A percentile compares a stretch with the other conserved stretches of the same genome.
phyloP scores from a whole-genome alignment of 2,113 vertebrate genomes.

The Oenanthe oenanthe region DNA sequence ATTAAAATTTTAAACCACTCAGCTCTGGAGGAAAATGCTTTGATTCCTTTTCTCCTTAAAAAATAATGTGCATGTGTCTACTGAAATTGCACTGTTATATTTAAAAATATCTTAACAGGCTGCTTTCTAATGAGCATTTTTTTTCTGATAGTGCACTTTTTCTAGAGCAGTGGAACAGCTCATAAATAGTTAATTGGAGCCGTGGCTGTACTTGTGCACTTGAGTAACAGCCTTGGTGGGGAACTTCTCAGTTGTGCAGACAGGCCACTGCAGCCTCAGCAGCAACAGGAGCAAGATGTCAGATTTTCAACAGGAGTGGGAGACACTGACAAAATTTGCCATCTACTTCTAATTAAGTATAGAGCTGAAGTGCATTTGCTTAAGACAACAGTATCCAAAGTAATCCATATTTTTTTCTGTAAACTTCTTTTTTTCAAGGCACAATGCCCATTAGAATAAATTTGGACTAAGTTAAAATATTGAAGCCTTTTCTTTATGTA shows the following conservation, averaged over 20 bases:
- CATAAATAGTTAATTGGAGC: slow-evolving; percentile 39
- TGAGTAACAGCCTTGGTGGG: not conserved
- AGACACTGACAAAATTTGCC: not conserved
- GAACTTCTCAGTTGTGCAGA: not conserved
- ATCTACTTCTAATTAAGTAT: not conserved
- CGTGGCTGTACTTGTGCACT: not conserved
- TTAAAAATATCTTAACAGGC: slow-evolving; percentile 23
- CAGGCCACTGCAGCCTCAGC: not conserved
- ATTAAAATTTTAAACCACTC: slow-evolving; percentile 53
- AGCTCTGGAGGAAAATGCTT: not conserved
- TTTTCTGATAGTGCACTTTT: slow-evolving; percentile 14
- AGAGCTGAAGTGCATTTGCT: not conserved
- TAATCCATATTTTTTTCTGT: not conserved
- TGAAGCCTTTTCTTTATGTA: not conserved
- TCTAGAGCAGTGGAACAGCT: slow-evolving; percentile 40
- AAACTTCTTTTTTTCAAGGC: not conserved
- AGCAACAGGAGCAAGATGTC: not conserved
- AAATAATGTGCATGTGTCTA: not conserved
- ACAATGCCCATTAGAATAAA: not conserved
- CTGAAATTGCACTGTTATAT: not conserved
- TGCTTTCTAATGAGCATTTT: slow-evolving; percentile 5
- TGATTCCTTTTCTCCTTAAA: slow-evolving; percentile 25
- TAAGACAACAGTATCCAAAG: not conserved
- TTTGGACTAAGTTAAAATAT: not conserved
- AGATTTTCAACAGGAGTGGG: not conserved